phyloP scores from a whole-genome alignment of 2,113 vertebrate species.

The Trematocara macrostoma region DNA sequence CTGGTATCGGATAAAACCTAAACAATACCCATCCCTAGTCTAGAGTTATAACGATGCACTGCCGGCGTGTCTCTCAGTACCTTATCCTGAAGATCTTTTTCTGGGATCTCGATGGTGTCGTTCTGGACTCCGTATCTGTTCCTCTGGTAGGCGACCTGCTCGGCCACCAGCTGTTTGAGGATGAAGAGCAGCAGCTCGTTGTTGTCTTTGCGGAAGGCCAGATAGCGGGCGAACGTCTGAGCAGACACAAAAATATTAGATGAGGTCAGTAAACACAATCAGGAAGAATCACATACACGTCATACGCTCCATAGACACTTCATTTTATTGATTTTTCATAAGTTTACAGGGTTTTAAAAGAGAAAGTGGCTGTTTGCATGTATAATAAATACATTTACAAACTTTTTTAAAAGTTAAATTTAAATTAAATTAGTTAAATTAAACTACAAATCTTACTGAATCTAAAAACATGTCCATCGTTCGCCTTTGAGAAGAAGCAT shows the following conservation, averaged over 20 bases:
- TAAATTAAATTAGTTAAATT: too few relatives aligned
- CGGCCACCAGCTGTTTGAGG: conserved; percentile 91
- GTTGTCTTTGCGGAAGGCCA: conserved; percentile 93
- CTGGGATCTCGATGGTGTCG: conserved; percentile 84
- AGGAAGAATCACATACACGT: not conserved
- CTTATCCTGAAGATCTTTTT: conserved; percentile 94
- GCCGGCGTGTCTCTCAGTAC: conserved; percentile 66
- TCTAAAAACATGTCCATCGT: not conserved
- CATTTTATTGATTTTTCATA: not conserved
- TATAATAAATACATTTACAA: not conserved
- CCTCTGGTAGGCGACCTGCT: conserved; percentile 90
- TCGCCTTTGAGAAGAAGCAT: not conserved
- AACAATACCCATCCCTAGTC: too few relatives aligned
- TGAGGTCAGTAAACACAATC: not conserved
- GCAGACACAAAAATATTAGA: not conserved
- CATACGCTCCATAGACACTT: too few relatives aligned
- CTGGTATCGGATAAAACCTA: too few relatives aligned
- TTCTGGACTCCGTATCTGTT: conserved; percentile 92
- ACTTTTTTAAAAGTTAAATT: not conserved
- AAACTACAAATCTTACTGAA: too few relatives aligned
- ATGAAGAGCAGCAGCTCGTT: conserved; percentile 96
- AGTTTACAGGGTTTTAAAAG: not conserved
- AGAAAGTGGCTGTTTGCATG: not conserved
- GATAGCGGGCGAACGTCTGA: conserved; percentile 92
- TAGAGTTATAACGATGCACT: too few relatives aligned